Conservation (phyloP, 2,888 invertebrate species). For the Copidosoma aretas region DNA sequence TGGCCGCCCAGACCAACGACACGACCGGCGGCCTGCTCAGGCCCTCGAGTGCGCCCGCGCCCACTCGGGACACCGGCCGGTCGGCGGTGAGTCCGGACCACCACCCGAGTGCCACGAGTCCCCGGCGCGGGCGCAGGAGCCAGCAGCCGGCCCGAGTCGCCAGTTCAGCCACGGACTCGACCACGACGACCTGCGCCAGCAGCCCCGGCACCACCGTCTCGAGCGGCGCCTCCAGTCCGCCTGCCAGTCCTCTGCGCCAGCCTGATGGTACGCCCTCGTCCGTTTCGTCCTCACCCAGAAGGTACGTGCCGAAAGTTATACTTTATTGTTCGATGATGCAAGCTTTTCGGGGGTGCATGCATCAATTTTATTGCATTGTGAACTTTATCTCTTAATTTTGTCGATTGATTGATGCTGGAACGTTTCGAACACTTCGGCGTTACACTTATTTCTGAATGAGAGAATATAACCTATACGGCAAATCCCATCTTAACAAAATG, state of each 20-base stretch:
- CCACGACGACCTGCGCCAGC: constrained; percentile 45
- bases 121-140: constrained; percentile 38
- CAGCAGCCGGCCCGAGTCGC: constrained; percentile 1
- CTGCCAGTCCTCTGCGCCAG: constrained; percentile 52
- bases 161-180: constrained; percentile 38
- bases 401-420: no score
- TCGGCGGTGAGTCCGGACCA: background rate
- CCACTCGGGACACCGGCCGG: constrained; percentile 27
- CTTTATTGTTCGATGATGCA: background rate
- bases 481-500: no score
- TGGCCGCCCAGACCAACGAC: constrained; percentile 58
- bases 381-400: no score
- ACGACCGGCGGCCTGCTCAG: constrained; percentile 47
- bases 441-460: no score
- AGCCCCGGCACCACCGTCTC: constrained; percentile 49
- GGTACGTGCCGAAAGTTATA: constrained; percentile 44
- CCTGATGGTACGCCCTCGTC: constrained; percentile 22
- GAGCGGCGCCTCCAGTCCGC: constrained; percentile 48
- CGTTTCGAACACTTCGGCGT: no score
- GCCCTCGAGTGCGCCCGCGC: constrained; percentile 54
- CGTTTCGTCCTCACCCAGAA: constrained; percentile 40
- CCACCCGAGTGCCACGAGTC: constrained; percentile 8
- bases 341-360: no score
- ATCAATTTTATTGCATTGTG: no score
- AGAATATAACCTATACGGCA: no score